Conservation (phyloP, 1,140 invertebrate species). For the Aricia agestis region DNA sequence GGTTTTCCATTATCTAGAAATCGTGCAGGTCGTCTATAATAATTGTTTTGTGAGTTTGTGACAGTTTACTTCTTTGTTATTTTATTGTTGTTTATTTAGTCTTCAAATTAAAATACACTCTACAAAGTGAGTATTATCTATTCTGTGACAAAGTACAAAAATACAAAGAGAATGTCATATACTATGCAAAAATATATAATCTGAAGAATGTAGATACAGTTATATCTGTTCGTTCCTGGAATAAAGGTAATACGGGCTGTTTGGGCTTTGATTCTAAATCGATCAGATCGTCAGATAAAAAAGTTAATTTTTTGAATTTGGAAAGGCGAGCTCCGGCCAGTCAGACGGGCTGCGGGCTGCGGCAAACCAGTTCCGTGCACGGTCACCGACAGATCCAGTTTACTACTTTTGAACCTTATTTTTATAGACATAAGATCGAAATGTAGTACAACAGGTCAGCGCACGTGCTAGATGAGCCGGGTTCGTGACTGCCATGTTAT, state of each 20-base stretch:
- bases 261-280: background rate
- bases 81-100: too few species aligned
- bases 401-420: conserved; percentile 10
- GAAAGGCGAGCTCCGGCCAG: background rate
- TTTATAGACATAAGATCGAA: background rate
- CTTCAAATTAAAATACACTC: background rate
- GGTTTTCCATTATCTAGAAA: too few species aligned
- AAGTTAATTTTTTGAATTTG: background rate
- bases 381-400: background rate
- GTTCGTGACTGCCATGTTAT: conserved; percentile 54
- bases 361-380: background rate
- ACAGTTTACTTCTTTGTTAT: too few species aligned
- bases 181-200: too few species aligned
- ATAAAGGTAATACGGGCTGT: background rate
- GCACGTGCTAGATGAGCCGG: conserved; percentile 46
- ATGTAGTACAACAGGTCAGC: conserved; percentile 37
- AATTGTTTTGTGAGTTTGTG: too few species aligned
- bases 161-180: too few species aligned
- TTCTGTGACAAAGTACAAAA: too few species aligned
- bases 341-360: background rate
- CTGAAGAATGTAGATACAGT: background rate
- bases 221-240: background rate
- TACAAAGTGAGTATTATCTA: too few species aligned
- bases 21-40: too few species aligned
- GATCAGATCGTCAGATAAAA: background rate